These are phyloP conservation scores for Drosophila kohkoa DNA, from an alignment of 1,140 invertebrate species.

Conservation along the genomic window DNA sequence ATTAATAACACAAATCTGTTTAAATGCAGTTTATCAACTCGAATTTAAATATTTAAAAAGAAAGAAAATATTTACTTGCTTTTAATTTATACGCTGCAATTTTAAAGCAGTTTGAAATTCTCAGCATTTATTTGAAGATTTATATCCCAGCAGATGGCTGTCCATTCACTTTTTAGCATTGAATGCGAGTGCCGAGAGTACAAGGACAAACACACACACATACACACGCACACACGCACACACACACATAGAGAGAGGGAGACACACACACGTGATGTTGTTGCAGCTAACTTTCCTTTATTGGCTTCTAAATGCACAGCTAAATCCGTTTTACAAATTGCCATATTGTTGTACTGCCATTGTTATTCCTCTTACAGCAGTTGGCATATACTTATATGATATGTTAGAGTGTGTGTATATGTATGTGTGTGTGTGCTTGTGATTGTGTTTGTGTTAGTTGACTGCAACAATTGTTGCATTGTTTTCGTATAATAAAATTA, in stretches of 20 bases:
- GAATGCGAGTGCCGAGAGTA: neutral
- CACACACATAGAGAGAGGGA: conserved; percentile 1
- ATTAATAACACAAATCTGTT: neutral
- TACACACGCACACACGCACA: neutral
- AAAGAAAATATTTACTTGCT: neutral
- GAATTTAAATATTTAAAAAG: neutral
- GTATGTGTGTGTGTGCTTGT: conserved; percentile 1
- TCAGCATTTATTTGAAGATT: conserved; percentile 7
- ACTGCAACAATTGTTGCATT: conserved; percentile 71
- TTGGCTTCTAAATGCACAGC: conserved; percentile 79
- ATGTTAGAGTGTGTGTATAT: conserved; percentile 9
- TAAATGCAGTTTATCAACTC: neutral
- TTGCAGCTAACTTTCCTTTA: conserved; percentile 71
- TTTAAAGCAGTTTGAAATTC: conserved; percentile 11
- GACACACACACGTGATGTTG: conserved; percentile 24
- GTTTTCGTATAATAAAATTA: conserved; percentile 82
- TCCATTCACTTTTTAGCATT: conserved; percentile 12
- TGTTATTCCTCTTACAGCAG: conserved; percentile 39
- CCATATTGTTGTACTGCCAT: conserved; percentile 56
- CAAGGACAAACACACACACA: conserved; percentile 17
- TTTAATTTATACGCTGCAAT: neutral
- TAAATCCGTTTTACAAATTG: conserved; percentile 80
- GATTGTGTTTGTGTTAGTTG: conserved; percentile 39
- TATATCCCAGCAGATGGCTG: conserved; percentile 14
- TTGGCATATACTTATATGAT: conserved; percentile 17